These are phyloP conservation scores for Chaenocephalus aceratus DNA, from an alignment of 2,113 vertebrate species.

Conservation along the genomic window DNA sequence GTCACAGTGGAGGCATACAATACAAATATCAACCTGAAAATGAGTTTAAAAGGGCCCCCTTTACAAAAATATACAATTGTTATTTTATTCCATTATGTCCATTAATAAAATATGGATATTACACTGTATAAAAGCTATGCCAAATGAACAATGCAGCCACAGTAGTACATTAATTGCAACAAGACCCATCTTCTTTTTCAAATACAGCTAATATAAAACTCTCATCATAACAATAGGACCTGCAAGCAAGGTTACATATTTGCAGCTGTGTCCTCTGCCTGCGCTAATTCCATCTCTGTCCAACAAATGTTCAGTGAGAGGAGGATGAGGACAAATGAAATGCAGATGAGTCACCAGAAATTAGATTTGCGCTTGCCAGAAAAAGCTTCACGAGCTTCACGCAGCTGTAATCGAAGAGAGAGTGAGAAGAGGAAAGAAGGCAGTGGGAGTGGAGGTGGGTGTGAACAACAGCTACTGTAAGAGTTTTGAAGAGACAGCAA, in stretches of 20 bases:
- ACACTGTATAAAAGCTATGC: constrained; percentile 29
- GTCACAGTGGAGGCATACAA: too few species aligned
- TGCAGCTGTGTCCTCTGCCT: constrained; percentile 64
- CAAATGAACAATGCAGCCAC: constrained; percentile 53
- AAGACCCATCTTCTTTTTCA: constrained; percentile 41
- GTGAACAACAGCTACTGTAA: constrained; percentile 53
- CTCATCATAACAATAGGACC: constrained; percentile 56
- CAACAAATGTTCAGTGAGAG: constrained; percentile 48
- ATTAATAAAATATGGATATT: constrained; percentile 37
- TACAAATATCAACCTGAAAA: too few species aligned
- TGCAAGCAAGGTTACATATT: constrained; percentile 67
- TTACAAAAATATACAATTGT: neutral
- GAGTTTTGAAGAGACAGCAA: constrained; percentile 64
- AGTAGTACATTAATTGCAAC: constrained; percentile 32
- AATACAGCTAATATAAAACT: constrained; percentile 52
- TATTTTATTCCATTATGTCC: constrained; percentile 11
- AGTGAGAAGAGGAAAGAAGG: constrained; percentile 24
- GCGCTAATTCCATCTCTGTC: constrained; percentile 39
- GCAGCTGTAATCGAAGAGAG: constrained; percentile 33
- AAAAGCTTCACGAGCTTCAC: constrained; percentile 39
- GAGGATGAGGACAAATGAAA: constrained; percentile 22
- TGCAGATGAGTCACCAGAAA: constrained; percentile 68
- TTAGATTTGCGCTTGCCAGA: constrained; percentile 58
- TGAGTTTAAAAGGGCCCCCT: too few species aligned
- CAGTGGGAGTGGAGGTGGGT: constrained; percentile 57